A percentile compares a stretch with the other conserved stretches of the same genome.
phyloP scores from a whole-genome alignment of 2,888 invertebrate genomes.

The Fragum fragum region DNA sequence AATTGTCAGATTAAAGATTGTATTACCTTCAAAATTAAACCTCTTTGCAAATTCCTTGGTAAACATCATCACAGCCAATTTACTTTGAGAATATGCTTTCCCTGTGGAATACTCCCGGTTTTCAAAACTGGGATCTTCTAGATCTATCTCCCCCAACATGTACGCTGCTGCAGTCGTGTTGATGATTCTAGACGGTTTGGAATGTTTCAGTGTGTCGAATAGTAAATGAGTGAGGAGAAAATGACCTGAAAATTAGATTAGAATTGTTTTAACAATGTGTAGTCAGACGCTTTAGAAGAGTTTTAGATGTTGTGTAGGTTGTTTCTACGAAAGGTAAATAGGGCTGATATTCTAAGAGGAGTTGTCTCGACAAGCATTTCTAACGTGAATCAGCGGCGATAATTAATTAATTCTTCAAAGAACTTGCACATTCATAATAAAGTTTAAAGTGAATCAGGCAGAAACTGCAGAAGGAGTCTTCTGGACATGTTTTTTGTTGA shows the following conservation, averaged over 20 bases:
- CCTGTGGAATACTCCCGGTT: constrained; percentile 78
- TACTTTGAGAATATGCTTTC: constrained; percentile 84
- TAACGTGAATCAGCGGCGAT: too few species aligned
- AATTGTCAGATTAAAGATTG: too few species aligned
- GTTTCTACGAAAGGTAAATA: too few species aligned
- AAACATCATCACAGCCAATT: constrained; percentile 84
- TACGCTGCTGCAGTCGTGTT: constrained; percentile 84
- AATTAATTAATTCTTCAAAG: too few species aligned
- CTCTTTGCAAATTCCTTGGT: constrained; percentile 79
- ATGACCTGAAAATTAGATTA: constrained; percentile 76
- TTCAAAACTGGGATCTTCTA: constrained; percentile 81
- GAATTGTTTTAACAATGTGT: neutral
- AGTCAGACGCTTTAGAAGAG: too few species aligned
- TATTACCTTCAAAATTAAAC: constrained; percentile 56
- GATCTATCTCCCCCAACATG: constrained; percentile 79
- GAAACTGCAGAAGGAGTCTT: too few species aligned
- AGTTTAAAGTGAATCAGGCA: too few species aligned
- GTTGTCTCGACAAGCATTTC: too few species aligned
- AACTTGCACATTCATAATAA: too few species aligned
- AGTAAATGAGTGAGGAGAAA: constrained; percentile 85
- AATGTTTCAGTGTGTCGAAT: constrained; percentile 80
- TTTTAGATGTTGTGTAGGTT: too few species aligned
- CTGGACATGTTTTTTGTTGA: too few species aligned
- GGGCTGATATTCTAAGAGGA: too few species aligned
- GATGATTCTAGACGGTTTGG: constrained; percentile 81